A percentile compares a stretch with the other conserved stretches of the same genome.
These are phyloP conservation scores for Toxotes chatareus DNA, from an alignment of 2,113 vertebrate genomes.

Conservation along the genomic window DNA sequence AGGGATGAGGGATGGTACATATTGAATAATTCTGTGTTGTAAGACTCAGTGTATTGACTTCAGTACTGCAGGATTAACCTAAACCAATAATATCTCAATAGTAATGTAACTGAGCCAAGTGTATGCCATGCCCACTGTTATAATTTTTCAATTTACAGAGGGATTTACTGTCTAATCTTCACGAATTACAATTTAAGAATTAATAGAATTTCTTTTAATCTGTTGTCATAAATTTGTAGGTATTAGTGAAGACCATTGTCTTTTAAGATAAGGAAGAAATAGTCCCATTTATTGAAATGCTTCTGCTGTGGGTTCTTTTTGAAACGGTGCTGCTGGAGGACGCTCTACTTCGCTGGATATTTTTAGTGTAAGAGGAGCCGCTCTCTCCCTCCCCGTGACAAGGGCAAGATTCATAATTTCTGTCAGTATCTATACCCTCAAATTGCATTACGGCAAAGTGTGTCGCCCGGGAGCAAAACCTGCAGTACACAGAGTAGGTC, in stretches of 20 bases:
- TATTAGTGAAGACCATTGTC: slow-evolving; percentile 39
- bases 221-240: background rate
- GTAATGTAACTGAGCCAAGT: background rate
- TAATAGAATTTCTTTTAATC: slow-evolving; percentile 2
- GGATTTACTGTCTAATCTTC: slow-evolving; percentile 13
- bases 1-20: slow-evolving; percentile 27
- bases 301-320: slow-evolving; percentile 52
- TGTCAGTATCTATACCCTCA: slow-evolving; percentile 70
- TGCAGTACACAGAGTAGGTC: slow-evolving; percentile 43
- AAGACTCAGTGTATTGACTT: slow-evolving; percentile 7
- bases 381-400: slow-evolving; percentile 69
- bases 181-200: slow-evolving; percentile 27
- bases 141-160: slow-evolving; percentile 5
- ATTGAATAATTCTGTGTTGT: slow-evolving; percentile 23
- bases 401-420: slow-evolving; percentile 81
- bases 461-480: slow-evolving; percentile 44
- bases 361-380: slow-evolving; percentile 81
- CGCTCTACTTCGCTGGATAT: slow-evolving; percentile 79
- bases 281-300: slow-evolving; percentile 19
- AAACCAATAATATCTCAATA: slow-evolving; percentile 26
- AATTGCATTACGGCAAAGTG: slow-evolving; percentile 56
- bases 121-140: background rate
- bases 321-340: slow-evolving; percentile 70
- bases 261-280: slow-evolving; percentile 16
- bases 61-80: background rate